Conservation (phyloP, 1,140 invertebrate species). For the Mercenaria mercenaria region DNA sequence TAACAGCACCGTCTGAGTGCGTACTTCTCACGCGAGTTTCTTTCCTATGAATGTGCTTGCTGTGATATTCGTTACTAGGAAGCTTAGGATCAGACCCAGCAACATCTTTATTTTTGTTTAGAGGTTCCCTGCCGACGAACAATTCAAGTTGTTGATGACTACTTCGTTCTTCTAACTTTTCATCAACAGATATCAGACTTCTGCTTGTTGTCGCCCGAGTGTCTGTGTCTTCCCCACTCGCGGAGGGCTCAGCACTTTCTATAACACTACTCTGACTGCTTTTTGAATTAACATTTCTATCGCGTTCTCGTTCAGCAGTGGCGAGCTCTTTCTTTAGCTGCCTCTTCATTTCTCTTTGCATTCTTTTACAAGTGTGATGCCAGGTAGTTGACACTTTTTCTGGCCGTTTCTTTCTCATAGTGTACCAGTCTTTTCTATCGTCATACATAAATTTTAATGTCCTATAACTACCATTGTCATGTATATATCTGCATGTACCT, state of each 20-base stretch:
- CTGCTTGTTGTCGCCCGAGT: background rate
- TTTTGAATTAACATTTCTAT: background rate
- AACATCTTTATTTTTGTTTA: background rate
- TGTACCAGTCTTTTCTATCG: slow-evolving; percentile 74
- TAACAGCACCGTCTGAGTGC: slow-evolving; percentile 64
- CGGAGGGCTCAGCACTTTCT: slow-evolving; percentile 3
- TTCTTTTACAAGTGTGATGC: slow-evolving; percentile 70
- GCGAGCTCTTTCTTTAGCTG: slow-evolving; percentile 73
- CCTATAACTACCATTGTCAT: slow-evolving; percentile 79
- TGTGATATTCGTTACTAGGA: background rate
- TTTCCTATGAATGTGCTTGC: slow-evolving; percentile 25
- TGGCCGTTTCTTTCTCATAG: slow-evolving; percentile 70
- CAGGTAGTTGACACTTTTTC: slow-evolving; percentile 72
- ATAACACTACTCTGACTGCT: slow-evolving; percentile 11
- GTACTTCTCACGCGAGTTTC: slow-evolving; percentile 62
- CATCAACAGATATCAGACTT: background rate
- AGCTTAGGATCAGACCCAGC: background rate
- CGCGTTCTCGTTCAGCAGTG: slow-evolving; percentile 46
- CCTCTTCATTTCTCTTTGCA: slow-evolving; percentile 76
- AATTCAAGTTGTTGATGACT: background rate
- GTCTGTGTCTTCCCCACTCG: slow-evolving; percentile 51
- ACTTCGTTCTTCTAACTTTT: background rate
- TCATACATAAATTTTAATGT: slow-evolving; percentile 73
- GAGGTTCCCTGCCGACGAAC: background rate
- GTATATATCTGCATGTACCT: slow-evolving; percentile 80